Conservation (phyloP, 2,797 vertebrate genomes). For the Gadopsis bispinosus region DNA sequence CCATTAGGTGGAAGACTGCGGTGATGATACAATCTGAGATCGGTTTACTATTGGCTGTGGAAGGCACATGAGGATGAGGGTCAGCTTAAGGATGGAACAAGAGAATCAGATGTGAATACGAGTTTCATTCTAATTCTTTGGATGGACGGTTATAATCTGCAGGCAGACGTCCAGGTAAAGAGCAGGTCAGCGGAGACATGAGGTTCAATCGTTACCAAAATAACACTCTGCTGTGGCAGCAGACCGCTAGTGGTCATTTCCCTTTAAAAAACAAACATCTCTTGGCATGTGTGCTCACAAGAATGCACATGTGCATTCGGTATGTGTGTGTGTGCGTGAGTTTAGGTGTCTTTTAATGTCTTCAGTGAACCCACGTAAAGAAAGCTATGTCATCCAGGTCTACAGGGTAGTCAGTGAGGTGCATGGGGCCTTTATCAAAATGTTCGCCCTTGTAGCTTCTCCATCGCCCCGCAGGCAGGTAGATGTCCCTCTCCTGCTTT, state of each 20-base stretch:
- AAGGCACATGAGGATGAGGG: slow-evolving; percentile 79
- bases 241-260: slow-evolving; percentile 41
- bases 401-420: slow-evolving; percentile 91
- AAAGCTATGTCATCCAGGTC: slow-evolving; percentile 92
- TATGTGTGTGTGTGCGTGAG: background rate
- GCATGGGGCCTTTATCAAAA: slow-evolving; percentile 89
- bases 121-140: slow-evolving; percentile 42
- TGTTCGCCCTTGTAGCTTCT: slow-evolving; percentile 92
- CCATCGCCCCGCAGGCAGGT: slow-evolving; percentile 93
- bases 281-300: slow-evolving; percentile 54
- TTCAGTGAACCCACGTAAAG: slow-evolving; percentile 83
- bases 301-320: slow-evolving; percentile 37
- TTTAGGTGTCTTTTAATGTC: background rate
- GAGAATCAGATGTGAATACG: slow-evolving; percentile 41
- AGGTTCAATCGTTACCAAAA: slow-evolving; percentile 23
- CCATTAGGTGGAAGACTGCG: slow-evolving; percentile 45
- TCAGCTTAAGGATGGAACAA: slow-evolving; percentile 46
- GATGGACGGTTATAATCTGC: slow-evolving; percentile 28
- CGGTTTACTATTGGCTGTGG: slow-evolving; percentile 51
- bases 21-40: slow-evolving; percentile 60
- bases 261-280: slow-evolving; percentile 44
- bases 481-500: slow-evolving; percentile 94
- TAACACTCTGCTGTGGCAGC: slow-evolving; percentile 23
- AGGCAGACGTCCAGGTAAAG: slow-evolving; percentile 32
- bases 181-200: slow-evolving; percentile 29